Evolutionary conservation across 2,888 invertebrate species (phyloP).

Genomic region (Hetaerina titia): DNA sequence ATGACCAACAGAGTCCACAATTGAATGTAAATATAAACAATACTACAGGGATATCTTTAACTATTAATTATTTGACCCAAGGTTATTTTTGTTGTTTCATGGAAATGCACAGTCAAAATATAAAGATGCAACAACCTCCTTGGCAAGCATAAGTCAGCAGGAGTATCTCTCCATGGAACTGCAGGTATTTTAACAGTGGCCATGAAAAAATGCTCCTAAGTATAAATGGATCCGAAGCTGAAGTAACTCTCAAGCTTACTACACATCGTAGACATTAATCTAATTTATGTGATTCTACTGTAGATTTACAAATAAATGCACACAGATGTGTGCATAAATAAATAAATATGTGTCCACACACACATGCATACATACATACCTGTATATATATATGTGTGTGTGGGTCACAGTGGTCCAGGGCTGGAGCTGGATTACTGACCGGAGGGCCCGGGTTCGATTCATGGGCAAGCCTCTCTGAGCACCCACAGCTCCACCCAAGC

Average conservation of each 20-base stretch:
- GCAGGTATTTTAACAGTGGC: conserved; percentile 15
- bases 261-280: conserved; percentile 37
- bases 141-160: not conserved
- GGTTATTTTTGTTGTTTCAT: conserved; percentile 66
- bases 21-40: not conserved
- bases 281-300: no score
- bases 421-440: no score
- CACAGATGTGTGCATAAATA: not conserved
- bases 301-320: not conserved
- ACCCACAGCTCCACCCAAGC: no score
- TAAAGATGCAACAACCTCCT: not conserved
- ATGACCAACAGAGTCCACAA: not conserved
- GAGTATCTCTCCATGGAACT: conserved; percentile 25
- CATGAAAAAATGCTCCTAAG: conserved; percentile 25
- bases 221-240: conserved; percentile 45
- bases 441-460: no score
- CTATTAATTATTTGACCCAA: not conserved
- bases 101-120: conserved; percentile 68
- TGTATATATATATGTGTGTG: no score
- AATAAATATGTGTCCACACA: not conserved
- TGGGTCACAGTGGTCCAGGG: no score
- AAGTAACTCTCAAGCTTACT: conserved; percentile 62
- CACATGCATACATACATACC: not conserved
- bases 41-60: not conserved
- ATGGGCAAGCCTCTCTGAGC: no score